Percentiles rank a stretch among this genome's conserved stretches.
Evolutionary conservation across 2,888 invertebrate genomes (phyloP).

Genomic region (Sinopyrophorus schimmeli): DNA sequence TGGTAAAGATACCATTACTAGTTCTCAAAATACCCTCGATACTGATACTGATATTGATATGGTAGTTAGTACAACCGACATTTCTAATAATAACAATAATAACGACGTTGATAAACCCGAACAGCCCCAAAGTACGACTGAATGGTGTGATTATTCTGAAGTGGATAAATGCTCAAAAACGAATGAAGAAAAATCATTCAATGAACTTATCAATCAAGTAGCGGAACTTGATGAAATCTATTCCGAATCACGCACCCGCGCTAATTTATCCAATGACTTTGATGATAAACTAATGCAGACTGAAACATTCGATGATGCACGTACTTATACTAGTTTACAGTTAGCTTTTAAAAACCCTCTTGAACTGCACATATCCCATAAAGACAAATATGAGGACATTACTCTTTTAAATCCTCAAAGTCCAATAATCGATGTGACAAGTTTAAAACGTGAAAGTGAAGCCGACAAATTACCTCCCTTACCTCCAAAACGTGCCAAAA

Average conservation of each 20-base stretch:
- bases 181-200: conserved; percentile 64
- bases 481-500: conserved; percentile 77
- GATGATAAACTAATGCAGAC: conserved; percentile 48
- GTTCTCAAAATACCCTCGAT: conserved; percentile 14
- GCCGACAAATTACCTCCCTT: conserved; percentile 71
- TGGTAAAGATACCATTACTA: conserved; percentile 7
- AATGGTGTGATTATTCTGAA: conserved; percentile 41
- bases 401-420: conserved; percentile 57
- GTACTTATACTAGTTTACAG: conserved; percentile 82
- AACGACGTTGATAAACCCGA: conserved; percentile 17
- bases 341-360: conserved; percentile 84
- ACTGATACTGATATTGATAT: conserved; percentile 27
- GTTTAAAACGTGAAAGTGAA: conserved; percentile 54
- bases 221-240: conserved; percentile 82
- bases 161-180: conserved; percentile 35
- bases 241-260: conserved; percentile 68
- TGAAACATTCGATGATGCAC: conserved; percentile 73
- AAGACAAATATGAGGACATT: conserved; percentile 61
- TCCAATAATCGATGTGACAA: conserved; percentile 49
- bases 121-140: conserved; percentile 9
- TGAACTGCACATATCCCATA: conserved; percentile 55
- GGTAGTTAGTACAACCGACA: conserved; percentile 2
- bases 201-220: conserved; percentile 75
- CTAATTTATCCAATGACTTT: conserved; percentile 32
- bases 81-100: too few relatives aligned